These are phyloP conservation scores for Rhodeus uyekii DNA, from an alignment of 2,797 vertebrate genomes.

Conservation along the genomic window DNA sequence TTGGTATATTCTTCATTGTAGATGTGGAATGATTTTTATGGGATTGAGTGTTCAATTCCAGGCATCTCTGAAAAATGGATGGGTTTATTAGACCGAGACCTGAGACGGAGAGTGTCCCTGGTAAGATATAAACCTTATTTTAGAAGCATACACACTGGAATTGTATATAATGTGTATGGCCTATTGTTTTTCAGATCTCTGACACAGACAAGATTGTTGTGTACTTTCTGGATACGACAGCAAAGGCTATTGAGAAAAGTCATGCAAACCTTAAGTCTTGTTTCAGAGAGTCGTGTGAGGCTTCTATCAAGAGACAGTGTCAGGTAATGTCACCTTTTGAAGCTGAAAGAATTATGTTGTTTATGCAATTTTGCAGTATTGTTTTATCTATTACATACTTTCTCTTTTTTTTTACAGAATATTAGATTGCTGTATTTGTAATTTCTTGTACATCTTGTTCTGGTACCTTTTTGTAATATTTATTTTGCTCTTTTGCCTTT, in stretches of 20 bases:
- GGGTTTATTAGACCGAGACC: constrained; percentile 56
- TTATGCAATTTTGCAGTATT: background rate
- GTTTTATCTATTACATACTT: background rate
- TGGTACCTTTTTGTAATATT: background rate
- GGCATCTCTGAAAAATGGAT: constrained; percentile 64
- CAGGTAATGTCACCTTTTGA: constrained; percentile 60
- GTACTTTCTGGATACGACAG: constrained; percentile 51
- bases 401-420: background rate
- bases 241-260: constrained; percentile 34
- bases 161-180: background rate
- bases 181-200: constrained; percentile 54
- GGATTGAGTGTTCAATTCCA: constrained; percentile 61
- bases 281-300: constrained; percentile 63
- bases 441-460: background rate
- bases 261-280: constrained; percentile 58
- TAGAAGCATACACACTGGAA: background rate
- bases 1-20: constrained; percentile 40
- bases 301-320: constrained; percentile 64
- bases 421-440: background rate
- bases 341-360: background rate
- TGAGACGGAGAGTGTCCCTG: constrained; percentile 67
- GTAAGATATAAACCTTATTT: constrained; percentile 53
- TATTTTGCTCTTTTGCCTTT: background rate
- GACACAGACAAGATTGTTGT: constrained; percentile 60
- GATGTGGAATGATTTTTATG: constrained; percentile 74